Evolutionary conservation across 1,140 invertebrate genomes (phyloP).

Genomic region (Eubasilissa regina): DNA sequence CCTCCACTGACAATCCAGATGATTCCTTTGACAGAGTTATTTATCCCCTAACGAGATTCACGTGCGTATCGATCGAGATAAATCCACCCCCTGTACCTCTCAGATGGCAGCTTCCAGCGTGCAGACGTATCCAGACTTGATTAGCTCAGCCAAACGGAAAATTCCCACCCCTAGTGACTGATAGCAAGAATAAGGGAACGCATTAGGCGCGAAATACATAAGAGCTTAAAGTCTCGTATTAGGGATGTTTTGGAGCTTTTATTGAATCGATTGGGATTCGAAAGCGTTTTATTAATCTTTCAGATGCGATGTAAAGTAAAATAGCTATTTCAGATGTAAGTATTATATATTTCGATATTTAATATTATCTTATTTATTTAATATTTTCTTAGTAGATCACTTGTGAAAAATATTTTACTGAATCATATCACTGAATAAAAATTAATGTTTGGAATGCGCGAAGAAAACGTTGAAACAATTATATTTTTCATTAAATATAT

Average conservation of each 20-base stretch:
- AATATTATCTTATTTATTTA: too few species aligned
- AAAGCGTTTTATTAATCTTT: not conserved
- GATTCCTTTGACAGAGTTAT: not conserved
- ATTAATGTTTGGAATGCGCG: too few species aligned
- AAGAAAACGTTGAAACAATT: too few species aligned
- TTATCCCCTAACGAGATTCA: not conserved
- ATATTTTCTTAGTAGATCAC: too few species aligned
- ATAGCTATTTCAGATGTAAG: too few species aligned
- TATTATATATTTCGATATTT: too few species aligned
- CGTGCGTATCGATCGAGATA: not conserved
- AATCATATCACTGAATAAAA: too few species aligned
- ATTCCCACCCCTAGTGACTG: constrained; percentile 23
- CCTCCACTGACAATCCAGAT: not conserved
- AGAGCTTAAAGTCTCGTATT: not conserved
- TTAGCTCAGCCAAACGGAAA: constrained; percentile 7
- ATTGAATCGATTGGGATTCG: not conserved
- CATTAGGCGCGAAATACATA: not conserved
- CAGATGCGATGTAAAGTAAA: too few species aligned
- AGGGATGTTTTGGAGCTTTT: not conserved
- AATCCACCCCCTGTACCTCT: not conserved
- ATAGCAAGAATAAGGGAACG: not conserved
- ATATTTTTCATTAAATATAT: too few species aligned
- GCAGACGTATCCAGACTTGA: constrained; percentile 18
- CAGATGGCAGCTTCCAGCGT: not conserved
- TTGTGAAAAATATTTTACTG: too few species aligned